These are phyloP conservation scores for Brenthis ino DNA, from an alignment of 2,888 invertebrate genomes.

Conservation along the genomic window DNA sequence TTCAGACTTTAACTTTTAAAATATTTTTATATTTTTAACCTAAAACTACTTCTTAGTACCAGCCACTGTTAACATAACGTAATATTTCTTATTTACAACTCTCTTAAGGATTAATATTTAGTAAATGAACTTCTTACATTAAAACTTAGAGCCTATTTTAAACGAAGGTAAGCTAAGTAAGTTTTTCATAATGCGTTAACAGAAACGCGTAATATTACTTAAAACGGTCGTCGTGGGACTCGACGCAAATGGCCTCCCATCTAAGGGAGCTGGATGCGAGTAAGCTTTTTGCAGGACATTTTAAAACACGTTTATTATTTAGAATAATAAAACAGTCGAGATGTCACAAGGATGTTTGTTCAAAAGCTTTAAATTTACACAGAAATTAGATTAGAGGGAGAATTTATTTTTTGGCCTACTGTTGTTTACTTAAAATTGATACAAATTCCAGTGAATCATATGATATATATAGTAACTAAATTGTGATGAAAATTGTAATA, in stretches of 20 bases:
- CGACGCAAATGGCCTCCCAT: conserved; percentile 22
- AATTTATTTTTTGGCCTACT: too few relatives aligned
- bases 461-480: too few relatives aligned
- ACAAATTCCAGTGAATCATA: too few relatives aligned
- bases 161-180: conserved; percentile 6
- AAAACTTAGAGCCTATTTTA: conserved; percentile 5
- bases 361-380: conserved; percentile 6
- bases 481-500: too few relatives aligned
- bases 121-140: conserved; percentile 2
- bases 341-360: conserved; percentile 10
- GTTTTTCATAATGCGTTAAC: conserved; percentile 28
- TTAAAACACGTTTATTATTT: conserved; percentile 30
- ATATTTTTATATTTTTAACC: too few relatives aligned
- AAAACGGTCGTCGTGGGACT: conserved; percentile 25
- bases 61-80: too few relatives aligned
- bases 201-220: conserved; percentile 27
- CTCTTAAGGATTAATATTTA: background rate
- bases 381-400: background rate
- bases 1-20: too few relatives aligned
- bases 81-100: background rate
- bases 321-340: conserved; percentile 7
- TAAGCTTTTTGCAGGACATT: conserved; percentile 28
- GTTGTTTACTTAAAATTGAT: too few relatives aligned
- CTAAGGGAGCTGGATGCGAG: conserved; percentile 19
- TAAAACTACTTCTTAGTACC: too few relatives aligned